These are phyloP conservation scores for Tamandua tetradactyla DNA, from an alignment of 2,797 vertebrate genomes.

Conservation along the genomic window DNA sequence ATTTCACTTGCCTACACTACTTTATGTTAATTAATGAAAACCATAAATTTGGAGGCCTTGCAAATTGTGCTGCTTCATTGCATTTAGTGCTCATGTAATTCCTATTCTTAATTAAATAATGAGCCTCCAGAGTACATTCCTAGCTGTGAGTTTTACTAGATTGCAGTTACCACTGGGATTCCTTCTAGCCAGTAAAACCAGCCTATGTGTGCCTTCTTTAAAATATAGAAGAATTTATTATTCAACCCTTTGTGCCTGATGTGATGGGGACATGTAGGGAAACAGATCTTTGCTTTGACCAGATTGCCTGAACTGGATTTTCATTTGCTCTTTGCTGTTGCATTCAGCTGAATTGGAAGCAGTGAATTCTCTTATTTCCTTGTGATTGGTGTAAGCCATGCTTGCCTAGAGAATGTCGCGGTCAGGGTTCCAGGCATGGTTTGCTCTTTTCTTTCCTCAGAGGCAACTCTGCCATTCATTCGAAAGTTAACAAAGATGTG, in stretches of 20 bases:
- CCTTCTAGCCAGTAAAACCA: slow-evolving; percentile 14
- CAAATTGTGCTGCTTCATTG: slow-evolving; percentile 76
- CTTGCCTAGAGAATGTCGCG: background rate
- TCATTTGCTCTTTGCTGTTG: background rate
- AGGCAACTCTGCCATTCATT: background rate
- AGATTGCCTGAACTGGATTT: background rate
- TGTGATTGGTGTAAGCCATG: background rate
- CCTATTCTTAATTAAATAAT: slow-evolving; percentile 80
- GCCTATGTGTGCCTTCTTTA: slow-evolving; percentile 1
- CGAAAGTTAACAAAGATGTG: background rate
- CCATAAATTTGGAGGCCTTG: slow-evolving; percentile 77
- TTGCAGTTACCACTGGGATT: slow-evolving; percentile 14
- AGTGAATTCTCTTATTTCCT: background rate
- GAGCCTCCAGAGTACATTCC: slow-evolving; percentile 66
- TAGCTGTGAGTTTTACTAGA: slow-evolving; percentile 54
- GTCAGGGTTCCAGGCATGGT: background rate
- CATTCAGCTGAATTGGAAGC: background rate
- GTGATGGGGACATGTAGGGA: background rate
- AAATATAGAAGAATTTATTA: background rate
- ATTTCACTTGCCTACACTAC: slow-evolving; percentile 78
- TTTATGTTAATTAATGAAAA: slow-evolving; percentile 83
- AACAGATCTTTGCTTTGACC: background rate
- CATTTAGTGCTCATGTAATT: slow-evolving; percentile 78
- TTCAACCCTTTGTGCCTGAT: background rate
- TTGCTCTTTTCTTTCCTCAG: background rate